Evolutionary conservation across 1,140 invertebrate genomes (phyloP), one percentile per base, ranked within the genome.

Genomic region (Acyrthosiphon pisum): DNA sequence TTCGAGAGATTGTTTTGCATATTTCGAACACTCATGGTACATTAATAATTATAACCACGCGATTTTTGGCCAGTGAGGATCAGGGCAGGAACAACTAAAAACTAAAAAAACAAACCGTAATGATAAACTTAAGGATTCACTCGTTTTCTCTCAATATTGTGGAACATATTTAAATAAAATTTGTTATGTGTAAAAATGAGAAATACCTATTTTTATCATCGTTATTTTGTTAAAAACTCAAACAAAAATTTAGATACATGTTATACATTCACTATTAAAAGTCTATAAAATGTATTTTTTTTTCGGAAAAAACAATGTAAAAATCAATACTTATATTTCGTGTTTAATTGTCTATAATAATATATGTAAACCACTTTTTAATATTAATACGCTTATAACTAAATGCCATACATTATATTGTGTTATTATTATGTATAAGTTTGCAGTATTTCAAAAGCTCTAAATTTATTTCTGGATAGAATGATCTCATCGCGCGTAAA

Each of bases 401-500:
- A 84, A 53, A 56, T 93, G 91, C 81, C 81, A 93, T 93, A 93
- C 23, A 83, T 56, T 41, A 86, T 60, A 41, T 41, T 41, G 81
- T 93, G 91, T 93, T 93, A 86, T 93, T 56, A 93, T 93, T 93
- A 93, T 86, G 91, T 93, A 41, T 84, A 93, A 93, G 68, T 93
- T 84, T 83, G 76, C 91, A 93, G 91, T 93, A 93, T 93, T 93
- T 93, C 76, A 93, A 92, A 92, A 93, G 30, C 48, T 93, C 81
- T 93, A 93, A 93, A 93, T 93, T 93, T 93, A 50, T 93, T 93
- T 93, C 91, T 86, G 91, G 91, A 86, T 93, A 84, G 35, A 93
- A 93, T 93, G 91, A 93, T 93, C 91, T 93, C 91, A 93, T 84
- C 50, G 76, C 91, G 81, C 91, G 91, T 93, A 93, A 93, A 84